These are phyloP conservation scores for Caenorhabditis afra DNA, from an alignment of 2,888 invertebrate genomes.

Conservation along the genomic window DNA sequence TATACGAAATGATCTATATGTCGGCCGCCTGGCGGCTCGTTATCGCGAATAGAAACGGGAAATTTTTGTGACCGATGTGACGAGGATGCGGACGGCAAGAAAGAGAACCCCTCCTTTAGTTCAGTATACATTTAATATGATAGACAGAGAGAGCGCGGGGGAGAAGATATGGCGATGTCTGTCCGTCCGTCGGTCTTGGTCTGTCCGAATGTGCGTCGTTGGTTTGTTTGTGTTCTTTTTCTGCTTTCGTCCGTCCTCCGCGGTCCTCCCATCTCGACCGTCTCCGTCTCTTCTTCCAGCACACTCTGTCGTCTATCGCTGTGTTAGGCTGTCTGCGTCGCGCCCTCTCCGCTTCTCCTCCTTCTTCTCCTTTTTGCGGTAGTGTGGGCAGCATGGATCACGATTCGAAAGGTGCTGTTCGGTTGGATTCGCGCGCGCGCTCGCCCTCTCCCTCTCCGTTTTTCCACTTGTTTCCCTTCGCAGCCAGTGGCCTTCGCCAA, in stretches of 20 bases:
- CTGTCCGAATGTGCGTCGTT: slow-evolving; percentile 35
- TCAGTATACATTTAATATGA: slow-evolving; percentile 42
- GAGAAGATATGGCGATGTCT: slow-evolving; percentile 25
- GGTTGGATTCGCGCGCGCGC: slow-evolving; percentile 12
- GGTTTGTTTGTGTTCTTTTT: slow-evolving; percentile 55
- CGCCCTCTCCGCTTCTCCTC: background rate
- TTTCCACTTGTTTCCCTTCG: background rate
- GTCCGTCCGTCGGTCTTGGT: slow-evolving; percentile 10
- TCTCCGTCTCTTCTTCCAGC: slow-evolving; percentile 21
- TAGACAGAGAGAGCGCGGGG: slow-evolving; percentile 12
- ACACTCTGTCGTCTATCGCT: slow-evolving; percentile 1
- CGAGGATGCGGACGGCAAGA: slow-evolving; percentile 6
- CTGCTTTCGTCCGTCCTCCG: slow-evolving; percentile 5
- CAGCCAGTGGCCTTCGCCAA: no score
- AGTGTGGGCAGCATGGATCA: slow-evolving; percentile 18
- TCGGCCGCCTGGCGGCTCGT: background rate
- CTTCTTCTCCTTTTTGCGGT: slow-evolving; percentile 18
- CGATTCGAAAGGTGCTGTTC: slow-evolving; percentile 15
- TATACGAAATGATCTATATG: background rate
- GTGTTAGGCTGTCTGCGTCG: slow-evolving; percentile 30
- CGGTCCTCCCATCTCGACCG: no score
- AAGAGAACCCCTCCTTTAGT: slow-evolving; percentile 16
- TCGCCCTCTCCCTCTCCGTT: background rate
- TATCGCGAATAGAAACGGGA: background rate
- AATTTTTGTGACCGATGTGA: slow-evolving; percentile 7